A percentile compares a stretch with the other conserved stretches of the same genome.
These are phyloP conservation scores for Brachionus rotundiformis DNA, from an alignment of 1,140 invertebrate genomes.

Conservation along the genomic window DNA sequence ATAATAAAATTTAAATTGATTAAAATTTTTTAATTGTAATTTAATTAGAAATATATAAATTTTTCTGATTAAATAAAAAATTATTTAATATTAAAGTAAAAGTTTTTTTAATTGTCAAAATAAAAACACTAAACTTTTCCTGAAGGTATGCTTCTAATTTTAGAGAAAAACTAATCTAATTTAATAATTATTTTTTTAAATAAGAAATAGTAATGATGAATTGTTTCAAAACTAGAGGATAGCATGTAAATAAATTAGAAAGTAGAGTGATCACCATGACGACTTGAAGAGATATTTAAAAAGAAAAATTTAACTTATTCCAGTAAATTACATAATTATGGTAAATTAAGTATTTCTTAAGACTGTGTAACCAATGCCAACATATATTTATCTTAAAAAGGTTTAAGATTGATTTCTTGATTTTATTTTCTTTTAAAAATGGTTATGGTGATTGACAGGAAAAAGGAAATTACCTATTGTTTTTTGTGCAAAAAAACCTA, in stretches of 20 bases:
- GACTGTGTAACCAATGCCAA: slow-evolving; percentile 35
- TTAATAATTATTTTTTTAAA: too few relatives aligned
- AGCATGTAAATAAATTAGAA: background rate
- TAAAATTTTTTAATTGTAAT: too few relatives aligned
- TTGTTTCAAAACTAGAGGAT: background rate
- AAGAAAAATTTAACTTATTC: too few relatives aligned
- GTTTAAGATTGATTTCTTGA: background rate
- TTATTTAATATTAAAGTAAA: too few relatives aligned
- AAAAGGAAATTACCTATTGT: slow-evolving; percentile 21
- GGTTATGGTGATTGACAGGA: slow-evolving; percentile 31
- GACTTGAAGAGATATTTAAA: background rate
- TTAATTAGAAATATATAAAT: too few relatives aligned
- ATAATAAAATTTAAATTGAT: too few relatives aligned
- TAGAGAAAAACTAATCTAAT: too few relatives aligned
- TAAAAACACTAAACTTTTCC: too few relatives aligned
- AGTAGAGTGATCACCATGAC: background rate
- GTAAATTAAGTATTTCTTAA: background rate
- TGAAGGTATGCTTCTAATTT: too few relatives aligned
- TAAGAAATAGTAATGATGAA: too few relatives aligned
- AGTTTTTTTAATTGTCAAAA: too few relatives aligned
- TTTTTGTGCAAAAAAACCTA: slow-evolving; percentile 9
- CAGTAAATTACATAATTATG: background rate
- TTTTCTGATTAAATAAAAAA: too few relatives aligned
- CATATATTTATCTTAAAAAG: background rate
- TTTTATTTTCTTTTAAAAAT: slow-evolving; percentile 4